phyloP scores from a whole-genome alignment of 1,140 invertebrate species.

The Wasmannia auropunctata region DNA sequence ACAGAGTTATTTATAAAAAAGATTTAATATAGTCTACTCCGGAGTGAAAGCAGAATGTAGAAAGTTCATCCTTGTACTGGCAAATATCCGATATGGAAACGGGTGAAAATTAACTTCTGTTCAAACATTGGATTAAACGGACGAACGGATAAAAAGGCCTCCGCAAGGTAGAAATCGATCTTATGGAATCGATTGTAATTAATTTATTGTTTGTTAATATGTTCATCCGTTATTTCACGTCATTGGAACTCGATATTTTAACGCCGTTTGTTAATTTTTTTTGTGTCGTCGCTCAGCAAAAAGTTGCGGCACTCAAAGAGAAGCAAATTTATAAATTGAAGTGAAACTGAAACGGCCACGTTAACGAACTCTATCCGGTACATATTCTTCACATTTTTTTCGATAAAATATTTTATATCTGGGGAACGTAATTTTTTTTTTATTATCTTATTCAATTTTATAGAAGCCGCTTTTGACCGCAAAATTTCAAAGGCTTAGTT shows the following conservation, averaged over 20 bases:
- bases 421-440: background rate
- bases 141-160: constrained; percentile 26
- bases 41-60: constrained; percentile 12
- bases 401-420: background rate
- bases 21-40: constrained; percentile 32
- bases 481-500: background rate
- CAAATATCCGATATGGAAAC: constrained; percentile 53
- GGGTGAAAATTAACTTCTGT: constrained; percentile 53
- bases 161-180: constrained; percentile 43
- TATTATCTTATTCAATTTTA: background rate
- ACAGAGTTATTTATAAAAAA: constrained; percentile 12
- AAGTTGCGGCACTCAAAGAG: background rate
- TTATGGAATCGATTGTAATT: constrained; percentile 57
- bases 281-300: constrained; percentile 22
- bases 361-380: constrained; percentile 8
- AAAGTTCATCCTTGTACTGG: constrained; percentile 43
- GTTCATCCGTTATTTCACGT: constrained; percentile 49
- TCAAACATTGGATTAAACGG: constrained; percentile 52
- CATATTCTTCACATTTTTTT: background rate
- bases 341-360: background rate
- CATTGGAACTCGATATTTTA: constrained; percentile 54
- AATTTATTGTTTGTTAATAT: constrained; percentile 53
- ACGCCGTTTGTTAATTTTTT: constrained; percentile 68
- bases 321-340: constrained; percentile 41
- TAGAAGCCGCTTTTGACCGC: background rate